A percentile compares a stretch with the other conserved stretches of the same genome.
Evolutionary conservation across 2,797 vertebrate genomes (phyloP).

Genomic region (Coreius guichenoti): DNA sequence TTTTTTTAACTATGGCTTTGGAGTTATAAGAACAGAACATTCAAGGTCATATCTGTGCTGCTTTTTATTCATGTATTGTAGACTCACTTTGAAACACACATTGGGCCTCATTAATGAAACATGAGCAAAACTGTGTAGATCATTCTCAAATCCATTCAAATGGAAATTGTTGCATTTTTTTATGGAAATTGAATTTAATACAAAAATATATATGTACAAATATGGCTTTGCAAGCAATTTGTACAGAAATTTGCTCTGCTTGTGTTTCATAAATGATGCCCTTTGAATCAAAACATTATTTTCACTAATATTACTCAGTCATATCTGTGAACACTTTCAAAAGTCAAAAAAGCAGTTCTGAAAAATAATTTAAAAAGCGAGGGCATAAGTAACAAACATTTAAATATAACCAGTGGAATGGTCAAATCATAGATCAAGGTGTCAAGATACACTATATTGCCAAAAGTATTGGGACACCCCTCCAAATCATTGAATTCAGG

Average conservation of each 20-base stretch:
- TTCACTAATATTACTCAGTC: not conserved
- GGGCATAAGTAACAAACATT: not conserved
- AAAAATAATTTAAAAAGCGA: not conserved
- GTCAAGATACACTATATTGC: too few relatives aligned
- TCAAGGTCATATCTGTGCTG: not conserved
- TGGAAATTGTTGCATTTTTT: not conserved
- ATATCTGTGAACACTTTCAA: not conserved
- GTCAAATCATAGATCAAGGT: not conserved
- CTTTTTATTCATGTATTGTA: not conserved
- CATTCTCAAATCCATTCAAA: not conserved
- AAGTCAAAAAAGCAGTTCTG: too few relatives aligned
- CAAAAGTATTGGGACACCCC: too few relatives aligned
- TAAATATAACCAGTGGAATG: not conserved
- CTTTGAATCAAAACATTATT: not conserved
- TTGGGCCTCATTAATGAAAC: conserved; percentile 12
- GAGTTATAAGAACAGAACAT: not conserved
- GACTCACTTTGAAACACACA: not conserved
- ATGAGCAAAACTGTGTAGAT: conserved; percentile 3
- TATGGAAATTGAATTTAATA: not conserved
- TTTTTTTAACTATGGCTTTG: not conserved
- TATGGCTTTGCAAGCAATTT: not conserved
- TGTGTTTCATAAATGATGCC: not conserved
- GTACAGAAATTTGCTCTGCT: not conserved
- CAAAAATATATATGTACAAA: not conserved
- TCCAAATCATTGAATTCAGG: too few relatives aligned